Evolutionary conservation across 2,888 invertebrate genomes (phyloP).

Genomic region (Apamea sordens): DNA sequence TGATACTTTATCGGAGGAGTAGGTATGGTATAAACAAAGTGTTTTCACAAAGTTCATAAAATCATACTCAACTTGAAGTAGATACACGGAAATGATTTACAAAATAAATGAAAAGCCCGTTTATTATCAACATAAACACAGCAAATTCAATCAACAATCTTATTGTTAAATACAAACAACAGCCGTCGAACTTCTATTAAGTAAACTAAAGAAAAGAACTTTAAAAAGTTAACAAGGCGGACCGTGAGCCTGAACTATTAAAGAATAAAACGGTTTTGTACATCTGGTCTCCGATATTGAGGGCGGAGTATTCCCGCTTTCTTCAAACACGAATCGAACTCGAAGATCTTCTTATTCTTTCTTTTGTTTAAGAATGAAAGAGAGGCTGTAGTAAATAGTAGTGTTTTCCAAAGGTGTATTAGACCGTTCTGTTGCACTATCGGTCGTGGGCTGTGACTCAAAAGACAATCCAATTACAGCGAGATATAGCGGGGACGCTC

Average conservation of each 20-base stretch:
- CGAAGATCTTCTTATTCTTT: slow-evolving; percentile 28
- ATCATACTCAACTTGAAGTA: not conserved
- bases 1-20: not conserved
- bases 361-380: slow-evolving; percentile 23
- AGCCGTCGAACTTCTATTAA: slow-evolving; percentile 63
- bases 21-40: not conserved
- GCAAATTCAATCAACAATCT: slow-evolving; percentile 55
- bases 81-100: slow-evolving; percentile 23
- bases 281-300: slow-evolving; percentile 68
- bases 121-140: slow-evolving; percentile 52
- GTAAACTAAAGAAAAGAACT: slow-evolving; percentile 65
- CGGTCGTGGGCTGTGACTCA: slow-evolving; percentile 60
- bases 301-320: slow-evolving; percentile 58
- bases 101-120: slow-evolving; percentile 33
- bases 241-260: slow-evolving; percentile 68
- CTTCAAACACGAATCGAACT: slow-evolving; percentile 45
- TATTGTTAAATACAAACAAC: slow-evolving; percentile 62
- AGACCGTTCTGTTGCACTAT: slow-evolving; percentile 61
- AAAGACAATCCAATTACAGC: slow-evolving; percentile 74
- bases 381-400: slow-evolving; percentile 29
- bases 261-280: slow-evolving; percentile 71
- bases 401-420: slow-evolving; percentile 49
- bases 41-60: slow-evolving; percentile 16
- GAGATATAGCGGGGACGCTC: slow-evolving; percentile 63
- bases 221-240: slow-evolving; percentile 69